Percentiles rank a stretch among this genome's conserved stretches.
Evolutionary conservation across 37 sponge, comb jelly and placozoan species (phyloP).

Genomic region (Theonella swinhoei): DNA sequence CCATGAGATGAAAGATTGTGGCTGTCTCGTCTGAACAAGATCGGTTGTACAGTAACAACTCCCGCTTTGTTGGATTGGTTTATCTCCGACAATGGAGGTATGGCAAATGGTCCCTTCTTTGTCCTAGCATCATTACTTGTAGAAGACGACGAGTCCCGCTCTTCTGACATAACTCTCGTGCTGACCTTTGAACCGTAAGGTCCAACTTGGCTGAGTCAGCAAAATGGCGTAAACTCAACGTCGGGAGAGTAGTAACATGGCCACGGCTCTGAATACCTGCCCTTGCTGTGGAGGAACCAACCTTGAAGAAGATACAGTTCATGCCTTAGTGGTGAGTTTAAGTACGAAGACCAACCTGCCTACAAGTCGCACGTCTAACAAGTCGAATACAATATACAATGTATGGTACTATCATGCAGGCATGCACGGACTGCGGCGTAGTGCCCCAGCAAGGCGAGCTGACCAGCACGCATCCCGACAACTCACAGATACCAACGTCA

Average conservation of each 20-base stretch:
- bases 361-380: too few species aligned
- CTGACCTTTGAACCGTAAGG: background rate
- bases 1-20: background rate
- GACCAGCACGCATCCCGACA: background rate
- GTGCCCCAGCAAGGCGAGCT: background rate
- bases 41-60: background rate
- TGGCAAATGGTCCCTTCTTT: background rate
- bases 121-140: background rate
- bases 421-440: background rate
- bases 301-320: background rate
- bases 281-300: background rate
- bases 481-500: background rate
- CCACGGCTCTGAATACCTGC: background rate
- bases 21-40: background rate
- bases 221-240: too few species aligned
- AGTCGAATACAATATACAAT: too few species aligned
- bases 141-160: background rate
- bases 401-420: background rate
- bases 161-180: background rate
- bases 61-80: conserved; percentile 12
- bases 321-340: background rate
- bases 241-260: too few species aligned
- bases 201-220: background rate
- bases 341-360: background rate
- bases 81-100: conserved; percentile 27